Base-by-base conservation (phyloP, 53 echinoderm and acorn worm genomes). In the Paracentrotus lividus region DNA sequence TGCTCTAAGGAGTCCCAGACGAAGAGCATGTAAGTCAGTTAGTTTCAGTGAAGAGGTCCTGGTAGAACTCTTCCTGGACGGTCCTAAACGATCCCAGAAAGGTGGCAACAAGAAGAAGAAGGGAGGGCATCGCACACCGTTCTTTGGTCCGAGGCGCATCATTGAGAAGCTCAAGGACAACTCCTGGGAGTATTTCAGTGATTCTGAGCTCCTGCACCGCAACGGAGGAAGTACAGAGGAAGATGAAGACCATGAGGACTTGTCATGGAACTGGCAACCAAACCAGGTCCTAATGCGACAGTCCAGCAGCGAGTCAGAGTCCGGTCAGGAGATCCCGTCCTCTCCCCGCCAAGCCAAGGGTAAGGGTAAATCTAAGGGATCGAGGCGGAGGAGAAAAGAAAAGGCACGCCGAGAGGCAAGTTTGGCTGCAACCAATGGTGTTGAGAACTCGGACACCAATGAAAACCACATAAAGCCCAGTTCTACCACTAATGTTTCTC, bases 41-140 rank as follows among this genome's bases (percentile, higher is more conserved):
- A 99, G 99, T 93, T 99, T 99, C 94, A 96, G 96, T 67, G 99
- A 99, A 69, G 96, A 96, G n/a, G 99, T 99, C 3, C 92, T 93
- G 18, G 99, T 99, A 64, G 99, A 97, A 84, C 93, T 94, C 15
- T 95, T 96, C 84, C 58, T 96, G 85, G 94, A 94, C 15, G 90
- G 95, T 12, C 86, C 94, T 4, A 94, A 77, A 40, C 86, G 90
- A 40, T 94, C 91, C 51, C 67, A 93, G 40, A 95, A 95, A 45
- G 95, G 97, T 31, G 94, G 93, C 49, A 95, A 94, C 43, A 81
- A 95, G 90, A 42, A 88, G 93, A 77, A 96, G 93, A 55, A 95
- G 86, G 94, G 94, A 34, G 89, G 95, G 69, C 90, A 94, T 24
- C 91, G 95, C 47, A 89, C 94, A 36, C 96, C 95, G 0, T 93